These are phyloP conservation scores for Eupsilia transversa DNA, from an alignment of 2,888 invertebrate genomes.

Conservation along the genomic window DNA sequence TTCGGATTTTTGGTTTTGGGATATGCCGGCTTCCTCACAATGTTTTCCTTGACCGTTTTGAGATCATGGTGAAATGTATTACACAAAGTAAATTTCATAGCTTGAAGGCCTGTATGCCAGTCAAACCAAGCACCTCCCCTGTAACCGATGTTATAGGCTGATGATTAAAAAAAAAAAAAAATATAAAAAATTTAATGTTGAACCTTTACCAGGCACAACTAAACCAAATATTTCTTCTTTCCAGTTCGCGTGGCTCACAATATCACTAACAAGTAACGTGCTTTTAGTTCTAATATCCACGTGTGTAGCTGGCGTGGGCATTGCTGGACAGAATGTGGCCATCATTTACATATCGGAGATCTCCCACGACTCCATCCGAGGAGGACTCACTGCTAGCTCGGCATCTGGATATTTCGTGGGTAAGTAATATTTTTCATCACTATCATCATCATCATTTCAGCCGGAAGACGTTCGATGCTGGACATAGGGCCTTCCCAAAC, in stretches of 20 bases:
- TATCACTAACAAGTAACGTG: slow-evolving; percentile 76
- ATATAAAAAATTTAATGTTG: too few species aligned
- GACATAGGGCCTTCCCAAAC: not conserved
- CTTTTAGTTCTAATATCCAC: slow-evolving; percentile 76
- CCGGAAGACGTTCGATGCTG: not conserved
- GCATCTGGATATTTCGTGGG: slow-evolving; percentile 81
- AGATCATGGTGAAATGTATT: too few species aligned
- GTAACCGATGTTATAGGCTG: too few species aligned
- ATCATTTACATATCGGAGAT: slow-evolving; percentile 85
- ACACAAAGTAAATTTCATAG: too few species aligned
- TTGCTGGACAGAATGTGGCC: slow-evolving; percentile 83
- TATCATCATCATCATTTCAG: not conserved
- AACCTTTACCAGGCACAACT: too few species aligned
- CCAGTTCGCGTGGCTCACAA: slow-evolving; percentile 82
- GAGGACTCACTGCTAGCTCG: slow-evolving; percentile 79
- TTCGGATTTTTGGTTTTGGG: too few species aligned
- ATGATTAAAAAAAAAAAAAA: too few species aligned
- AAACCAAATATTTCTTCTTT: slow-evolving; percentile 43
- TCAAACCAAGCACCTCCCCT: too few species aligned
- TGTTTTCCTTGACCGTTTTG: too few species aligned
- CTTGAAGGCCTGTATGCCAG: too few species aligned
- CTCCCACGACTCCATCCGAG: slow-evolving; percentile 83
- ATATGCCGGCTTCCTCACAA: too few species aligned
- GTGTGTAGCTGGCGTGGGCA: slow-evolving; percentile 79
- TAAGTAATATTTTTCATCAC: slow-evolving; percentile 18